Base-by-base conservation (phyloP, 1,140 invertebrate species). In the Araneus ventricosus region DNA sequence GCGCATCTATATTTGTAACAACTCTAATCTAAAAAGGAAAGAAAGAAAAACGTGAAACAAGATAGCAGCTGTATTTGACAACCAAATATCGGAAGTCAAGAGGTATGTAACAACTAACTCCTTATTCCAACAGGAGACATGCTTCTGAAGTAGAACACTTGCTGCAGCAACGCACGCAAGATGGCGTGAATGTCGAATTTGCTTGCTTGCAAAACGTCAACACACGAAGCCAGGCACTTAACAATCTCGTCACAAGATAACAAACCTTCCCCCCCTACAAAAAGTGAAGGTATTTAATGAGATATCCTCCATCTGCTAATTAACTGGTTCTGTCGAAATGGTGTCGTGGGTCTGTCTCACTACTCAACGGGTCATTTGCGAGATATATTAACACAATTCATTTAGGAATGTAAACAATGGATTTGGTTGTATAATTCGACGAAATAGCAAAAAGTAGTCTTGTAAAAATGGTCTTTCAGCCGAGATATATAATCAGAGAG, bases 21-120 rank as follows among this genome's bases (percentile, higher is more conserved):
- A 27, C 27, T 24, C 8, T 59, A n/a, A 67, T 30, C 24, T n/a
- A 67, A 67, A 27, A n/a, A n/a, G n/a, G n/a, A n/a, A n/a, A n/a
- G n/a, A n/a, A n/a, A n/a, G n/a, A 67, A 67, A 67, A 67, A 67
- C 57, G 57, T 0, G 24, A 63, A 24, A 63, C 24, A n/a, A 67
- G 63, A 67, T 67, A 67, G n/a, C 63, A 67, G 63, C 63, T 67
- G 63, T 67, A 67, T 67, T 67, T 67, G n/a, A 67, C 63, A 27
- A 27, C 6, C 24, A 30, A 27, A 10, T 67, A 27, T 67, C 63
- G n/a, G 63, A 67, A 67, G n/a, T 67, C 10, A 17, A 22, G 14
- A 59, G 57, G 17, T n/a, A n/a, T n/a, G n/a, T 10, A 27, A 67
- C 24, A 67, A 67, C 63, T n/a, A 27, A 67, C 63, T 67, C 27